Percentiles rank a stretch among this genome's conserved stretches.
phyloP scores from a whole-genome alignment of 2,888 invertebrate genomes.

The Leptopilina syphax region DNA sequence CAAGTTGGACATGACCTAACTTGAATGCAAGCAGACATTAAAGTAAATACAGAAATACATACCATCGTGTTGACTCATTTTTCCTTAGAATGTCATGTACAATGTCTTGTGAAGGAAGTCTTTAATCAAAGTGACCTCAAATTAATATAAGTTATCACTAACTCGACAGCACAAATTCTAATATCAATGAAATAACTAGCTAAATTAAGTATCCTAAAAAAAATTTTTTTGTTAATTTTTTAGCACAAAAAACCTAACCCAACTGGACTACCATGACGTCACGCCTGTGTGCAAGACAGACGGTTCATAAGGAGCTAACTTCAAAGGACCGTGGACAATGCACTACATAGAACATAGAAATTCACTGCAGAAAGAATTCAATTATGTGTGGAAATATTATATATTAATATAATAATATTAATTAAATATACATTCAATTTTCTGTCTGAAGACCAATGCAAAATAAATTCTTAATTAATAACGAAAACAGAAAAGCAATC shows the following conservation, averaged over 20 bases:
- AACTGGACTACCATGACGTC: conserved; percentile 80
- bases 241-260: conserved; percentile 84
- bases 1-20: background rate
- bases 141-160: conserved; percentile 62
- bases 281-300: conserved; percentile 17
- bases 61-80: conserved; percentile 98
- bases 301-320: too few relatives aligned
- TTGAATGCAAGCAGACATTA: background rate
- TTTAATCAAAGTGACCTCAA: conserved; percentile 47
- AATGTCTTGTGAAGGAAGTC: conserved; percentile 66
- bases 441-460: too few relatives aligned
- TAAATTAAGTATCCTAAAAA: conserved; percentile 82
- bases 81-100: conserved; percentile 77
- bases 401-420: too few relatives aligned
- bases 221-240: conserved; percentile 82
- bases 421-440: too few relatives aligned
- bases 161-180: conserved; percentile 32
- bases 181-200: conserved; percentile 74
- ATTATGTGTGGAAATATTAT: too few relatives aligned
- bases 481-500: too few relatives aligned
- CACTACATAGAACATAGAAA: too few relatives aligned
- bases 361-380: too few relatives aligned
- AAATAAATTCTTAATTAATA: too few relatives aligned
- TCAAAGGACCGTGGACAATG: too few relatives aligned
- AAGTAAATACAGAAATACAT: conserved; percentile 80